Percentiles rank a stretch among this genome's conserved stretches.
phyloP scores from a whole-genome alignment of 1,140 invertebrate genomes.

The Anadara kagoshimensis region DNA sequence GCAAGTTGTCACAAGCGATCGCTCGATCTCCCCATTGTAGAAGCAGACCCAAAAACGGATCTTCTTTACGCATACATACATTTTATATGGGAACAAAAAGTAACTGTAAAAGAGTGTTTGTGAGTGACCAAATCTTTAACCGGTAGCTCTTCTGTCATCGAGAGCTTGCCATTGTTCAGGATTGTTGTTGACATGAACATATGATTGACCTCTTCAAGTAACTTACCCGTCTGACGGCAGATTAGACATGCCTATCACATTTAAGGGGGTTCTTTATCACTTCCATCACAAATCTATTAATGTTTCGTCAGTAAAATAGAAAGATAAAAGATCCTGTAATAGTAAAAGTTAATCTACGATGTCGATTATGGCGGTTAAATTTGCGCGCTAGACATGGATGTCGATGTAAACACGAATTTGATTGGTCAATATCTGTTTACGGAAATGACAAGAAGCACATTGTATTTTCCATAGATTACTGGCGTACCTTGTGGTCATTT shows the following conservation, averaged over 20 bases:
- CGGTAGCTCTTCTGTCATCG: no score
- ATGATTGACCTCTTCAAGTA: neutral
- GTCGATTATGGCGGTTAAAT: constrained; percentile 33
- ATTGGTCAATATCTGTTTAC: constrained; percentile 8
- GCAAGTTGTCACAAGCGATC: no score
- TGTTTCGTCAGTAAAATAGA: neutral
- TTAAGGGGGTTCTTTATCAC: constrained; percentile 16
- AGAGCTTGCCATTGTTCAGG: no score
- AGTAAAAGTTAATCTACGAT: neutral
- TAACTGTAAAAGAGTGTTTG: no score
- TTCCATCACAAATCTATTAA: constrained; percentile 5
- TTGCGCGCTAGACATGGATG: constrained; percentile 20
- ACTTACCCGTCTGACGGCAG: constrained; percentile 19
- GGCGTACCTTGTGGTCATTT: no score
- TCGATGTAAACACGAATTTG: neutral
- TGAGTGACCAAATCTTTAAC: no score
- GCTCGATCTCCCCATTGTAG: no score
- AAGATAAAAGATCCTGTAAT: neutral
- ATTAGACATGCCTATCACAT: constrained; percentile 17
- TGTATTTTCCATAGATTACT: no score
- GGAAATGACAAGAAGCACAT: no score
- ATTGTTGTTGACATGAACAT: neutral
- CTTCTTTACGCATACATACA: no score
- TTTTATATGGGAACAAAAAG: no score
- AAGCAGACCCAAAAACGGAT: no score